phyloP scores from a whole-genome alignment of 2,113 vertebrate genomes.

The Gymnogyps californianus region DNA sequence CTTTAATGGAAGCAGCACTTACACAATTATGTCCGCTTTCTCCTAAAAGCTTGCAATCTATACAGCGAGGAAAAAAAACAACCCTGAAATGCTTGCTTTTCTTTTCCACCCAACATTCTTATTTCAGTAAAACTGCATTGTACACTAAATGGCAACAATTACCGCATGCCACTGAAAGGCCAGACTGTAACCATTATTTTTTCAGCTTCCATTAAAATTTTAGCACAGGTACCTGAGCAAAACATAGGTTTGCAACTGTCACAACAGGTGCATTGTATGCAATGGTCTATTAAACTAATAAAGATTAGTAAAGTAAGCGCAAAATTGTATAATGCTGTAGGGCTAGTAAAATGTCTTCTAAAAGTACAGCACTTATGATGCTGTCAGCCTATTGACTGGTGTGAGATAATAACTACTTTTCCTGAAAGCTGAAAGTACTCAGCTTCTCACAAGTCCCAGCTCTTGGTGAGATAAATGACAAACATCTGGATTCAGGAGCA shows the following conservation, averaged over 20 bases:
- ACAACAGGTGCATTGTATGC: neutral
- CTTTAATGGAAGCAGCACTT: constrained; percentile 58
- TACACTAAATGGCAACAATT: constrained; percentile 15
- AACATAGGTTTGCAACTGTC: constrained; percentile 17
- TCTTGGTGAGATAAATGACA: neutral
- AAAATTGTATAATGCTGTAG: neutral
- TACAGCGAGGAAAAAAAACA: neutral
- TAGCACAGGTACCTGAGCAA: neutral
- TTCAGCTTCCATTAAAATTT: constrained; percentile 28
- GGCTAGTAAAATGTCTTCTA: neutral
- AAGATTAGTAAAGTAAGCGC: constrained; percentile 32
- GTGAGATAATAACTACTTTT: neutral
- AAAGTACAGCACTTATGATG: neutral
- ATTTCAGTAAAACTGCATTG: constrained; percentile 2
- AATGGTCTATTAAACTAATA: constrained; percentile 37
- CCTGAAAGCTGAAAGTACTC: neutral
- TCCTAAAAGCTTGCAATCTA: constrained; percentile 44
- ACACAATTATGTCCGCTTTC: constrained; percentile 1
- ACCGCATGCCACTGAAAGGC: neutral
- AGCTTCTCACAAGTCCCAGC: neutral
- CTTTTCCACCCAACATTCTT: neutral
- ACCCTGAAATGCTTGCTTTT: constrained; percentile 1
- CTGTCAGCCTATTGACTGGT: neutral
- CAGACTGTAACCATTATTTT: neutral
- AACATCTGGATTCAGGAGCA: neutral